These are phyloP conservation scores for Amazona guildingii DNA, from an alignment of 2,113 vertebrate species.

Conservation along the genomic window DNA sequence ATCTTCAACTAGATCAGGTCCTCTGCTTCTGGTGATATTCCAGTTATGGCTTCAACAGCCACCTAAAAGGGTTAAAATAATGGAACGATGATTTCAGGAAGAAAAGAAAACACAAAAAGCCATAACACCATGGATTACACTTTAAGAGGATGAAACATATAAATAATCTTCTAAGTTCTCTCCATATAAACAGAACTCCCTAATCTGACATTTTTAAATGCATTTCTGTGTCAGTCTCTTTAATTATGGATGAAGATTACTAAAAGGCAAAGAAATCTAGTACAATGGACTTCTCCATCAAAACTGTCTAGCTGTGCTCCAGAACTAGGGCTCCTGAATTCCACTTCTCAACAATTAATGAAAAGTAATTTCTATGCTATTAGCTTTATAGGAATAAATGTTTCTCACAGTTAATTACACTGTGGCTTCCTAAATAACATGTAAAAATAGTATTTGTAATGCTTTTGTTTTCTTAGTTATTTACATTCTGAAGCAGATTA, in stretches of 20 bases:
- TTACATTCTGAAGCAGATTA: not conserved
- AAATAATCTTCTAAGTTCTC: not conserved
- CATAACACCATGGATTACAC: not conserved
- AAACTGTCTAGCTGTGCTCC: not conserved
- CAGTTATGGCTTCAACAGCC: not conserved
- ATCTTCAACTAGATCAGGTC: not conserved
- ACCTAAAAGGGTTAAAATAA: conserved; percentile 14
- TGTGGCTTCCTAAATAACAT: not conserved
- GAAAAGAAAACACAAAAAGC: not conserved
- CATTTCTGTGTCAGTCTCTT: not conserved
- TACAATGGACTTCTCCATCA: not conserved
- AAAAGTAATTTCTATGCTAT: not conserved
- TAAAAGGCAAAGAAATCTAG: not conserved
- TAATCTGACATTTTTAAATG: not conserved
- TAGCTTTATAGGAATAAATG: not conserved
- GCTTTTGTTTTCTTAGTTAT: not conserved
- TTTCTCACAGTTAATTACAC: not conserved
- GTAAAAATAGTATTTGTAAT: not conserved
- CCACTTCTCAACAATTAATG: not conserved
- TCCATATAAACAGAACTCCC: not conserved
- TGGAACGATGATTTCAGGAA: not conserved
- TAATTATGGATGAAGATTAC: not conserved
- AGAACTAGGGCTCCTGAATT: not conserved
- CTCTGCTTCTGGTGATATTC: not conserved
- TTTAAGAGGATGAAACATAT: not conserved